Evolutionary conservation across 2,888 invertebrate species (phyloP).

Genomic region (Calameuta pallipes): DNA sequence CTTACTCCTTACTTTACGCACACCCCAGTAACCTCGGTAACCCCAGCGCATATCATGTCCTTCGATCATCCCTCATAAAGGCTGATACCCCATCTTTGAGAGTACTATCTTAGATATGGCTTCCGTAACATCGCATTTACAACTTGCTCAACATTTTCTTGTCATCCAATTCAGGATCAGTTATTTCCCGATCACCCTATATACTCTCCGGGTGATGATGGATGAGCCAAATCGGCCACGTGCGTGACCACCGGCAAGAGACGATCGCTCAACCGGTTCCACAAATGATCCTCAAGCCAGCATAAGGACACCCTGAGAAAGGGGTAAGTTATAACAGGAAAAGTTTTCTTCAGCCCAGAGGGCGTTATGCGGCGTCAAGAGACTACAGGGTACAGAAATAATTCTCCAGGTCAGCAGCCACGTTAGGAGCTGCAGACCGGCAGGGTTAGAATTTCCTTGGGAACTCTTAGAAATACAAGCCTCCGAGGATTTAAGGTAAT

Average conservation of each 20-base stretch:
- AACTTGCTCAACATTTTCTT: neutral
- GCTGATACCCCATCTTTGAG: neutral
- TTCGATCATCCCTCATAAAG: neutral
- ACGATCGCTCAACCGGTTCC: neutral
- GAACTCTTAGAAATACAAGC: neutral
- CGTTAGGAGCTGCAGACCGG: neutral
- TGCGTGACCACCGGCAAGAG: neutral
- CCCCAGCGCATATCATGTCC: too few species aligned
- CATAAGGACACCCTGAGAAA: neutral
- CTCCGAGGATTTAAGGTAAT: neutral
- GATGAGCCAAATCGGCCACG: neutral
- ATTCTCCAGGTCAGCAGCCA: neutral
- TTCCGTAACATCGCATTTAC: neutral
- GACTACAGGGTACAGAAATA: neutral
- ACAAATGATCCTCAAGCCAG: neutral
- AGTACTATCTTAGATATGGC: neutral
- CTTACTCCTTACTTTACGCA: neutral
- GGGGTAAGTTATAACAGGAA: neutral
- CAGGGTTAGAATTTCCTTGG: neutral
- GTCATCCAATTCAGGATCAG: neutral
- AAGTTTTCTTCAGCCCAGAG: neutral
- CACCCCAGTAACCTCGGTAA: neutral
- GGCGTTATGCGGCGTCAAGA: neutral
- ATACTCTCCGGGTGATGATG: neutral
- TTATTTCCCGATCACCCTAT: neutral